Evolutionary conservation across 2,888 invertebrate species (phyloP).

Genomic region (Apamea crenata): DNA sequence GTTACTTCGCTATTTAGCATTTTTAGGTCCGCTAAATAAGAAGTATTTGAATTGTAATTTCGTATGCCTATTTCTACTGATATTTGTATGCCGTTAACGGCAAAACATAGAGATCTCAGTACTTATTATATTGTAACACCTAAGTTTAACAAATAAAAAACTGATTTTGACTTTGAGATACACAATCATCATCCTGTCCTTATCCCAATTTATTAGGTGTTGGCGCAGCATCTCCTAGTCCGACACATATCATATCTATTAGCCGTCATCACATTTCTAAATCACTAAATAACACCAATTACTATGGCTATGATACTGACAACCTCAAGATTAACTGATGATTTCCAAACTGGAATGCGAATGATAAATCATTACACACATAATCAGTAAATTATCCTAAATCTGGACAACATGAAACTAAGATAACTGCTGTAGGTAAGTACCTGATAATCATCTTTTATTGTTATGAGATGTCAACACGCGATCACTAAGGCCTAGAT

Average conservation of each 20-base stretch:
- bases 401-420: constrained; percentile 48
- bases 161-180: not conserved
- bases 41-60: no score
- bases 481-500: constrained; percentile 32
- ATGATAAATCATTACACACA: constrained; percentile 41
- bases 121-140: no score
- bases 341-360: constrained; percentile 54
- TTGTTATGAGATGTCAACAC: constrained; percentile 55
- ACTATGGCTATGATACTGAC: constrained; percentile 21
- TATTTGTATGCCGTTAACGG: no score
- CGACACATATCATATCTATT: not conserved
- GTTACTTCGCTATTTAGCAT: not conserved
- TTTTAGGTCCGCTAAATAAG: not conserved
- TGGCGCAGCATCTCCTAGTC: not conserved
- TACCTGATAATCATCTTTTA: constrained; percentile 43
- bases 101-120: no score
- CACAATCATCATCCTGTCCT: not conserved
- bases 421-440: constrained; percentile 28
- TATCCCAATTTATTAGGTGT: not conserved
- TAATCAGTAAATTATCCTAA: constrained; percentile 56
- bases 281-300: constrained; percentile 43
- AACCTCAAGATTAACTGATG: constrained; percentile 40
- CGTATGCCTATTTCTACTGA: no score
- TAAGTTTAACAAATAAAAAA: no score
- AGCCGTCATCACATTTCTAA: constrained; percentile 23